A percentile compares a stretch with the other conserved stretches of the same genome.
Evolutionary conservation across 2,888 invertebrate genomes (phyloP).

Genomic region (Diarsia mendica): DNA sequence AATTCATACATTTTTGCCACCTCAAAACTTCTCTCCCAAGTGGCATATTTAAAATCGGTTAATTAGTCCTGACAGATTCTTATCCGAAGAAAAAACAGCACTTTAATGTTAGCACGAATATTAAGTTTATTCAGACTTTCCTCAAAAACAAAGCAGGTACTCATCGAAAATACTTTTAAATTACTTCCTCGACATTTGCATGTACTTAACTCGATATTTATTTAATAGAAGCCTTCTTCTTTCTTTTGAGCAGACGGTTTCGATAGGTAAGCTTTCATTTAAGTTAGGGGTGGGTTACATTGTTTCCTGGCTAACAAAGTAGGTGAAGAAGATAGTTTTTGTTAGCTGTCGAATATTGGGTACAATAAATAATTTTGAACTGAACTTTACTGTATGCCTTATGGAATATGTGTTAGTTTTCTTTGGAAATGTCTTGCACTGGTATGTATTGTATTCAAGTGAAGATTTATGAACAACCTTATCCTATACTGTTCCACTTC

Average conservation of each 20-base stretch:
- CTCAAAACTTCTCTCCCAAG: not conserved
- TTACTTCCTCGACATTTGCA: constrained; percentile 59
- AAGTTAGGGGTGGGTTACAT: constrained; percentile 46
- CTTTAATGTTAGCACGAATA: constrained; percentile 13
- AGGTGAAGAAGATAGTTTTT: not conserved
- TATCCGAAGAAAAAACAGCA: constrained; percentile 2
- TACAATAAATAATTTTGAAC: not conserved
- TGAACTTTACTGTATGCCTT: not conserved
- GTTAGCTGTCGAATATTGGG: not conserved
- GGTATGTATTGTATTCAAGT: no score
- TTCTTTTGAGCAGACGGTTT: constrained; percentile 38
- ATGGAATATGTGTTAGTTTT: not conserved
- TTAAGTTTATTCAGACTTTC: not conserved
- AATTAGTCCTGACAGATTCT: constrained; percentile 8
- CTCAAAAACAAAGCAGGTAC: constrained; percentile 36
- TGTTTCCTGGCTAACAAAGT: not conserved
- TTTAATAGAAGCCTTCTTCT: constrained; percentile 55
- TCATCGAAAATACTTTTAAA: constrained; percentile 55
- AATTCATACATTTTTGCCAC: no score
- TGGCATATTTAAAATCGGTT: not conserved
- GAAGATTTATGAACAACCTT: no score
- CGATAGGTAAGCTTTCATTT: constrained; percentile 46
- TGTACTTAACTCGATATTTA: constrained; percentile 63
- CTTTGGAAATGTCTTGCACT: not conserved
- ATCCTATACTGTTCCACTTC: no score